Base-by-base conservation (phyloP, 2,113 vertebrate genomes). In the Chionodraco myersi region DNA sequence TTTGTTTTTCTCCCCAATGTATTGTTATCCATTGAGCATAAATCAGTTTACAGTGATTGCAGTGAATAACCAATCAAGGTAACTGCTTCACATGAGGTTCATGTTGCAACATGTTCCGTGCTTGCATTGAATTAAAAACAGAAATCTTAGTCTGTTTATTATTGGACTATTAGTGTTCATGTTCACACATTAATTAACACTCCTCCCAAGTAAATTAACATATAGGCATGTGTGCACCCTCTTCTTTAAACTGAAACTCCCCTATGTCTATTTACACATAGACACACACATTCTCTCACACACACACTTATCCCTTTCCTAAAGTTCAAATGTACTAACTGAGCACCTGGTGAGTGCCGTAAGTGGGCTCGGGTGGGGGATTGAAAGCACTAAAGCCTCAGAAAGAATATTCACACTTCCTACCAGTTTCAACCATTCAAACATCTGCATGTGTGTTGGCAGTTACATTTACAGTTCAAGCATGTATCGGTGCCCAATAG, bases 321-420 rank as follows among this genome's bases (percentile, higher is more conserved):
- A 16, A 18, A 54, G 56, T 58, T 36, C 36, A 67, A 45, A 52
- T 70, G 62, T 21, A 57, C 70, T 63, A 44, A 26, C 53, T 64
- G 61, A 81, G 77, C 77, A 83, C 72, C 71, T 75, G 77, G 53
- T 71, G 85, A 84, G 76, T 59, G 63, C 66, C 52, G 49, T 53
- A 75, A 86, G 84, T 77, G 65, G 61, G 61, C 30, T 59, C 47
- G 2, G 63, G 26, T 56, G 63, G 63, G 30, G 57, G 62, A 84
- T 77, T 53, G 72, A 82, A 87, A 75, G 75, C 60, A 54, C 62
- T 52, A 65, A 82, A 83, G 49, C 59, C 77, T 44, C 48, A 34
- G 49, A 14, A 62, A 48, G 49, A 34, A 36, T n/a, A 62, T 57
- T 70, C 41, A 23, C 3, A 3, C 15, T 15, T 36, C 34, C 34